Conservation (phyloP, 2,888 invertebrate genomes). For the Chrysolina haemoptera region DNA sequence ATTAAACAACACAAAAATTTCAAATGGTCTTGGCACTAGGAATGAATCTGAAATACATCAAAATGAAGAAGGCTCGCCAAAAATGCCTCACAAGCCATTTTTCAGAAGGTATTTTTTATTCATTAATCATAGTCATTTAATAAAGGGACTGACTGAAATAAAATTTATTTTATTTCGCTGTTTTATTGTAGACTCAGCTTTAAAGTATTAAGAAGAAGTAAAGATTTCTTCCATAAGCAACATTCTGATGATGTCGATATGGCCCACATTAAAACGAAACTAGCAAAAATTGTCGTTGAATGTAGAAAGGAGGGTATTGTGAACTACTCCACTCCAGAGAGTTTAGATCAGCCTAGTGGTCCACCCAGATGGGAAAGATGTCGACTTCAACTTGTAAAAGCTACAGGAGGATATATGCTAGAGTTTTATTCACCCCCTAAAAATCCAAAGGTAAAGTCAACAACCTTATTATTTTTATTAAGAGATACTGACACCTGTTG, state of each 20-base stretch:
- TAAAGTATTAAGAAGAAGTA: constrained; percentile 87
- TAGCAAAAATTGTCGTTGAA: constrained; percentile 93
- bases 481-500: too few relatives aligned
- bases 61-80: constrained; percentile 83
- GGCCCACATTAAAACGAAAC: constrained; percentile 83
- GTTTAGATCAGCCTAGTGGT: constrained; percentile 85
- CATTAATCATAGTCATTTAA: neutral
- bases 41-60: constrained; percentile 78
- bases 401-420: constrained; percentile 93
- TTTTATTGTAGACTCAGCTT: constrained; percentile 78
- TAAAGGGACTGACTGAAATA: too few relatives aligned
- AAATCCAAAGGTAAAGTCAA: constrained; percentile 81
- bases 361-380: constrained; percentile 96
- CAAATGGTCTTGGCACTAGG: constrained; percentile 63
- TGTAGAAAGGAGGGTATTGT: constrained; percentile 95
- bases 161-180: neutral
- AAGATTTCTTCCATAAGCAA: constrained; percentile 90
- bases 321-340: constrained; percentile 93
- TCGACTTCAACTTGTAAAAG: constrained; percentile 90
- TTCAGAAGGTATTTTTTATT: constrained; percentile 75
- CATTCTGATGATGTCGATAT: constrained; percentile 86
- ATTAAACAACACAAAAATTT: constrained; percentile 69
- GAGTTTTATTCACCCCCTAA: constrained; percentile 97
- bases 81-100: constrained; percentile 87
- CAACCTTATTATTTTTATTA: neutral